Evolutionary conservation across 2,888 invertebrate genomes (phyloP), one percentile per base, ranked within the genome.

Genomic region (Operophtera brumata): DNA sequence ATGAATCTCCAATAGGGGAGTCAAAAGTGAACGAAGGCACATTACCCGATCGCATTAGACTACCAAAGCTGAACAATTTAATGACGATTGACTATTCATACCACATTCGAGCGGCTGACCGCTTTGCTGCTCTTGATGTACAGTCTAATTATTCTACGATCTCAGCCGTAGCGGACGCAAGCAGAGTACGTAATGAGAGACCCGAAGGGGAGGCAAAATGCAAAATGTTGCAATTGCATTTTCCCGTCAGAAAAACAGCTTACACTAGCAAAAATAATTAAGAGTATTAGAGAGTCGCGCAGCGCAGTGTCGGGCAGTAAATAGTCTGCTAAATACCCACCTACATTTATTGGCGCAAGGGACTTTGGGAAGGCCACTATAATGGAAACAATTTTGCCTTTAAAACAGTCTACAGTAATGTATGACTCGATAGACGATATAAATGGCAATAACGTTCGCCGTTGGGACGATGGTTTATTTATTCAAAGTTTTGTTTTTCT

Each of bases 41-140:
- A 71, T 68, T 68, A 70, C 71, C 70, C 69, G 71, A 73, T 73
- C 80, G 78, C 78, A 84, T 86, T 85, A 84, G 85, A 86, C 85
- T 86, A 85, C 82, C 86, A 88, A 85, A 86, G 84, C 86, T 79
- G 86, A 87, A 87, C 86, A 82, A 86, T 88, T 86, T 87, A 88
- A 89, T 89, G 88, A 86, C 84, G 82, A 87, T 88, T 87, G 87
- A 86, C 87, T 88, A 88, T 88, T 89, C 88, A 88, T 87, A 84
- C 84, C 83, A 84, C 83, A 86, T 84, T 82, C 82, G 79, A 81
- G 78, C 76, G 86, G 85, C 81, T 85, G 87, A 87, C 86, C 88
- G 86, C 85, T 81, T 80, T 78, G 80, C 83, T 84, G 80, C 84
- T 84, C 86, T 85, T 86, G 88, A 88, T 88, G 86, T 88, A 86